Conservation (phyloP, 2,113 vertebrate genomes). For the Xiphophorus hellerii region DNA sequence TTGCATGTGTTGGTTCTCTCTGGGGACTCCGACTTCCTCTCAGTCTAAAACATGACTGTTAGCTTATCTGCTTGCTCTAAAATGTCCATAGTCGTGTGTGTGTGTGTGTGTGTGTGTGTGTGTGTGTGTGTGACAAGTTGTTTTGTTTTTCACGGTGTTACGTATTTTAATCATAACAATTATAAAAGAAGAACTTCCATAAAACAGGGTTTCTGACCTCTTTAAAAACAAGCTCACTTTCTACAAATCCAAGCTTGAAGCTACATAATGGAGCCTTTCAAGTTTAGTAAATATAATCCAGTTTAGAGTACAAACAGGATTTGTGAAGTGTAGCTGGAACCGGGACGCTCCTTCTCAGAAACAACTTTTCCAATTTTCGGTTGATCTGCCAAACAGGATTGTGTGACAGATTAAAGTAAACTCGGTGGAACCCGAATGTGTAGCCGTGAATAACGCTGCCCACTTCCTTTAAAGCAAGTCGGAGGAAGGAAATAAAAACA, state of each 20-base stretch:
- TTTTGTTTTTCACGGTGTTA: no score
- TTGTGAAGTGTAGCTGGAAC: background rate
- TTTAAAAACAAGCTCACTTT: background rate
- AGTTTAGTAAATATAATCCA: background rate
- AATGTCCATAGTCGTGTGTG: no score
- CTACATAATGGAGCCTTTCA: background rate
- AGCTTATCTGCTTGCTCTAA: no score
- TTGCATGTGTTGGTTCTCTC: no score
- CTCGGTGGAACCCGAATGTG: constrained; percentile 10
- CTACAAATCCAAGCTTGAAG: background rate
- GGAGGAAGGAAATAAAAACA: constrained; percentile 22
- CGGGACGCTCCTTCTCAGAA: no score
- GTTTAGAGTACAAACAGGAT: background rate
- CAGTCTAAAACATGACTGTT: no score
- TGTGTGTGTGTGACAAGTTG: no score
- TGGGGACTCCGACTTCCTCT: no score
- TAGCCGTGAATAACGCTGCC: constrained; percentile 25
- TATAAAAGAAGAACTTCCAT: no score
- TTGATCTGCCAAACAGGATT: constrained; percentile 2
- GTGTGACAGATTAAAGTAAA: background rate
- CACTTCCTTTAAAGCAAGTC: constrained; percentile 3
- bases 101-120: no score
- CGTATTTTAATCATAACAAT: no score
- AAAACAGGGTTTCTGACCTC: no score
- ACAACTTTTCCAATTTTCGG: background rate